These are phyloP conservation scores for Zygaena filipendulae DNA, from an alignment of 2,888 invertebrate species.

Conservation along the genomic window DNA sequence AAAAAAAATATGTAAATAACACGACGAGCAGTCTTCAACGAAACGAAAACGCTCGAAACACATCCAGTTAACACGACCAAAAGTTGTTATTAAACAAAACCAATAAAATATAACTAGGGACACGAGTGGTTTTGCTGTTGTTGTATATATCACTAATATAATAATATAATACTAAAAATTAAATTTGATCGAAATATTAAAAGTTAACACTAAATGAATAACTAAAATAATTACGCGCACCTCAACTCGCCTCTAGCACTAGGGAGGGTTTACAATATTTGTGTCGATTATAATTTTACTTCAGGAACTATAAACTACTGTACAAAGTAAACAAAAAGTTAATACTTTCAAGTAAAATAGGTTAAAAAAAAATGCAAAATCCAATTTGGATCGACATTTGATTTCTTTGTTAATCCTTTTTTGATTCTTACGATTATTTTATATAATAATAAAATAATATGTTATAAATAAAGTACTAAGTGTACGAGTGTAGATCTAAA, in stretches of 20 bases:
- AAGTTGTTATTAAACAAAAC: no score
- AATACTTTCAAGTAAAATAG: constrained; percentile 28
- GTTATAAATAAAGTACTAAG: no score
- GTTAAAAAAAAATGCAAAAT: no score
- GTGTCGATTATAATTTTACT: constrained; percentile 55
- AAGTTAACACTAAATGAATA: constrained; percentile 33
- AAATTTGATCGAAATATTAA: constrained; percentile 44
- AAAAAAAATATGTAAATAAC: constrained; percentile 19
- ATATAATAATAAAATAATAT: no score
- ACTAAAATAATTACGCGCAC: constrained; percentile 35
- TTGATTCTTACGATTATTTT: no score
- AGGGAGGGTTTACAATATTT: constrained; percentile 51
- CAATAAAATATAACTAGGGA: no score
- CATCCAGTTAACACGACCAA: no score
- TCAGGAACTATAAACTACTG: constrained; percentile 64
- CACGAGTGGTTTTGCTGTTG: no score
- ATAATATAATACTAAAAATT: constrained; percentile 38
- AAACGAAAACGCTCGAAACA: constrained; percentile 26
- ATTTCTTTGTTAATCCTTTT: no score
- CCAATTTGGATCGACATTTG: no score
- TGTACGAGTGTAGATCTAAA: no score
- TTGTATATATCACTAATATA: no score
- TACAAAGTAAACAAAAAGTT: constrained; percentile 51
- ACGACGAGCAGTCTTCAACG: constrained; percentile 57
- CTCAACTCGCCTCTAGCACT: constrained; percentile 49